These are phyloP conservation scores for Cantharis rustica DNA, from an alignment of 2,888 invertebrate genomes.

Conservation along the genomic window DNA sequence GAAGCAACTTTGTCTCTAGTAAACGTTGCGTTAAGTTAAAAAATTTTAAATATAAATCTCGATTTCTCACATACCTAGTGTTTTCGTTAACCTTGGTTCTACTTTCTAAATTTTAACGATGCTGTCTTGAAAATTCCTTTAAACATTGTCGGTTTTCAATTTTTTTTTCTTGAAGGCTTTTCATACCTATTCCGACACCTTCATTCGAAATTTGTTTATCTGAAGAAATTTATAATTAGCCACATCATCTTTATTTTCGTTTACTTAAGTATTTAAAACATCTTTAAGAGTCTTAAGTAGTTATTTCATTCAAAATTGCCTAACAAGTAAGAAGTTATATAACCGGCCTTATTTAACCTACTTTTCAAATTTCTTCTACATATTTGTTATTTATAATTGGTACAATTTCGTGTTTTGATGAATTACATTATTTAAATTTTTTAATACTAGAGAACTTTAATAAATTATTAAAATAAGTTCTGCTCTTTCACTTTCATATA, in stretches of 20 bases:
- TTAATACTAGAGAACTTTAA: neutral
- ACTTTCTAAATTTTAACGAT: neutral
- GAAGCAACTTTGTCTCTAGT: too few species aligned
- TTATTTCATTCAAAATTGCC: neutral
- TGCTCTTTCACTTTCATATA: too few species aligned
- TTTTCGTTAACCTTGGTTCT: neutral
- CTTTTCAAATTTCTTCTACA: neutral
- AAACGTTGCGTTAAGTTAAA: too few species aligned
- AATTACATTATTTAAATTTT: neutral
- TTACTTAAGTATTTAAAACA: neutral
- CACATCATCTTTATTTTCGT: neutral
- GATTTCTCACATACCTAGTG: neutral
- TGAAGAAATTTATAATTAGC: neutral
- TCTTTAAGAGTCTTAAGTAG: neutral
- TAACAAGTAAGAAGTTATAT: neutral
- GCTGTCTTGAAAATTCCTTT: neutral
- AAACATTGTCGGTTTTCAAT: too few species aligned
- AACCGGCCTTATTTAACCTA: neutral
- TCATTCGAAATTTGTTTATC: neutral
- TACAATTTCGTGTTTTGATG: neutral
- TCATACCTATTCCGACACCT: neutral
- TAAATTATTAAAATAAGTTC: too few species aligned
- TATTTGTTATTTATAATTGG: neutral
- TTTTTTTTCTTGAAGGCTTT: too few species aligned
- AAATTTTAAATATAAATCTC: neutral